Conservation (phyloP, 2,888 invertebrate species). For the Eilema sororculum region DNA sequence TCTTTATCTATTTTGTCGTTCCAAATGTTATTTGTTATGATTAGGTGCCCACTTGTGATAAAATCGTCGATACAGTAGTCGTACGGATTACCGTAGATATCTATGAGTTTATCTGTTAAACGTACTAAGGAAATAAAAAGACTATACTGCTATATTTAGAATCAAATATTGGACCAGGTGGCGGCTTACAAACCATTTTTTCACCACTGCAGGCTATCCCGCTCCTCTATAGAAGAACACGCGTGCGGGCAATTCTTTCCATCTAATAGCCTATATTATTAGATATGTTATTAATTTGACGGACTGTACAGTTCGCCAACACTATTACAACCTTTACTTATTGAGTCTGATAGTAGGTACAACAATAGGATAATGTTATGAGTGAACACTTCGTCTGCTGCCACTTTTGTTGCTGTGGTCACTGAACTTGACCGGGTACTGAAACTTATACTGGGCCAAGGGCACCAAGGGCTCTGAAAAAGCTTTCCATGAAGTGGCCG, state of each 20-base stretch:
- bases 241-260: neutral
- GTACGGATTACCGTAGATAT: slow-evolving; percentile 13
- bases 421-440: too few species aligned
- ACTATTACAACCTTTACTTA: too few species aligned
- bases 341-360: too few species aligned
- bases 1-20: slow-evolving; percentile 10
- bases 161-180: neutral
- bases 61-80: slow-evolving; percentile 21
- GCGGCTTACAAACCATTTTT: neutral
- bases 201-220: neutral
- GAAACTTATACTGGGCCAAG: too few species aligned
- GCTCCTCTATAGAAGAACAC: neutral
- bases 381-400: too few species aligned
- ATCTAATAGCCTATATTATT: too few species aligned
- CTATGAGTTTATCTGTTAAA: neutral
- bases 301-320: too few species aligned
- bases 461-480: too few species aligned
- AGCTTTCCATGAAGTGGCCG: too few species aligned
- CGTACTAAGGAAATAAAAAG: neutral
- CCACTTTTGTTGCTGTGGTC: too few species aligned
- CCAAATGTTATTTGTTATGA: slow-evolving; percentile 18
- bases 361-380: too few species aligned
- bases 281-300: too few species aligned
- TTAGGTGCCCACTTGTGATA: slow-evolving; percentile 15
- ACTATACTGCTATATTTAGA: neutral